Percentiles rank a stretch among this genome's conserved stretches.
phyloP scores from a whole-genome alignment of 2,113 vertebrate species.

The Corydoras sp. region DNA sequence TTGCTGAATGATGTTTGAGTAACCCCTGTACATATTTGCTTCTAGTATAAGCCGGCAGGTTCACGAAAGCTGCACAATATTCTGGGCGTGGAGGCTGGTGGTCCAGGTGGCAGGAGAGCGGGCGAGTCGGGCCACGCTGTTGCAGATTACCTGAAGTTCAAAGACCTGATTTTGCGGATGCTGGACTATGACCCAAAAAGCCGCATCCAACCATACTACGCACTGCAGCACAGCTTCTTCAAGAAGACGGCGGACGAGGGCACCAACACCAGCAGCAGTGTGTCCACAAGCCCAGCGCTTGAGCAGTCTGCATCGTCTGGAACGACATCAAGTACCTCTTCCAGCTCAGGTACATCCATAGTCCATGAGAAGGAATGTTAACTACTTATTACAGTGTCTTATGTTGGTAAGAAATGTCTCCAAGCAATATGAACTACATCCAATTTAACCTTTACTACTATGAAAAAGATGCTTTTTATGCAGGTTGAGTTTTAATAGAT shows the following conservation, averaged over 20 bases:
- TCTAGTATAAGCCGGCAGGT: conserved; percentile 84
- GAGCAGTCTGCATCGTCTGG: conserved; percentile 91
- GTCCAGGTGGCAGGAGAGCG: conserved; percentile 89
- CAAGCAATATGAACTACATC: no score
- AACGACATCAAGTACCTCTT: conserved; percentile 78
- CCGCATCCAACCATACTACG: conserved; percentile 97
- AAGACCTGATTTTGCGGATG: conserved; percentile 99
- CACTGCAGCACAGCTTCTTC: conserved; percentile 98
- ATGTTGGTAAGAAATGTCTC: no score
- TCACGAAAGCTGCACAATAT: conserved; percentile 96
- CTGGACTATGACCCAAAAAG: conserved; percentile 98
- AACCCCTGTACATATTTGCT: not conserved
- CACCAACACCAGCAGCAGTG: conserved; percentile 98
- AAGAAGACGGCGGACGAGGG: conserved; percentile 99
- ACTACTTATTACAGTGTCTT: no score
- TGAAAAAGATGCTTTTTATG: no score
- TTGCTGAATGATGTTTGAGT: not conserved
- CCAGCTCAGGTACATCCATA: conserved; percentile 84
- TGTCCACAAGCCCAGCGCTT: conserved; percentile 95
- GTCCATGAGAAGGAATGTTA: not conserved
- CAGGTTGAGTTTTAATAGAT: no score
- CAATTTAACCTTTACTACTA: no score
- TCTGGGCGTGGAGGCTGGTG: conserved; percentile 94
- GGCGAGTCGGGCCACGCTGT: conserved; percentile 96
- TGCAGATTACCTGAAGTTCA: conserved; percentile 99